Conservation (phyloP, 2,797 vertebrate genomes). For the Coracias cyanogaster region DNA sequence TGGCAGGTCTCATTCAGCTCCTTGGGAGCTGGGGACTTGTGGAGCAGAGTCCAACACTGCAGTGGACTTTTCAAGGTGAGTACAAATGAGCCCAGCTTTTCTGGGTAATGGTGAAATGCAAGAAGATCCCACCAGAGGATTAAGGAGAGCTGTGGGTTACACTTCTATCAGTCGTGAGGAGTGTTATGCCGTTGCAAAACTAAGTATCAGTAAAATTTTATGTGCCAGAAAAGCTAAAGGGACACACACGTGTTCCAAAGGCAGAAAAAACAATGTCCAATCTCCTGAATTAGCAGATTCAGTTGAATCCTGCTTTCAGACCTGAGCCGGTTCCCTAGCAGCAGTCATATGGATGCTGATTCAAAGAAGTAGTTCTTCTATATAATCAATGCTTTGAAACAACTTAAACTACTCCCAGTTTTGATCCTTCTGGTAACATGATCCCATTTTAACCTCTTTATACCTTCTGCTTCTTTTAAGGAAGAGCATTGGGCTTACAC, state of each 20-base stretch:
- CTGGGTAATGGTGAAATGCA: neutral
- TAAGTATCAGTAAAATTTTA: neutral
- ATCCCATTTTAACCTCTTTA: neutral
- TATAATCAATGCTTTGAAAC: neutral
- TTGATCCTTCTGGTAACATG: neutral
- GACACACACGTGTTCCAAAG: neutral
- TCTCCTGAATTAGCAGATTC: neutral
- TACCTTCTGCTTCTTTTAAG: neutral
- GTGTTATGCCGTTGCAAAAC: neutral
- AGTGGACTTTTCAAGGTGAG: constrained; percentile 5
- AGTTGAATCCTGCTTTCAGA: neutral
- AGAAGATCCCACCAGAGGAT: neutral
- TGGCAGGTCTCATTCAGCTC: neutral
- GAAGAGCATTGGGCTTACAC: neutral
- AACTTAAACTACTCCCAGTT: neutral
- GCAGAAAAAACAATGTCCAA: neutral
- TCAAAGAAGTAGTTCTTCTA: neutral
- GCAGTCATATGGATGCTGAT: neutral
- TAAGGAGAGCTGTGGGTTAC: neutral
- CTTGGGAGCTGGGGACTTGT: neutral
- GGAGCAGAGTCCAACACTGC: neutral
- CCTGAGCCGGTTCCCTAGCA: neutral
- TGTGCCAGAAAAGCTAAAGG: neutral
- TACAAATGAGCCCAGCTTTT: neutral
- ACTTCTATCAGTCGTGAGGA: neutral